Base-by-base conservation (phyloP, 2,797 vertebrate genomes). In the Anguilla anguilla region DNA sequence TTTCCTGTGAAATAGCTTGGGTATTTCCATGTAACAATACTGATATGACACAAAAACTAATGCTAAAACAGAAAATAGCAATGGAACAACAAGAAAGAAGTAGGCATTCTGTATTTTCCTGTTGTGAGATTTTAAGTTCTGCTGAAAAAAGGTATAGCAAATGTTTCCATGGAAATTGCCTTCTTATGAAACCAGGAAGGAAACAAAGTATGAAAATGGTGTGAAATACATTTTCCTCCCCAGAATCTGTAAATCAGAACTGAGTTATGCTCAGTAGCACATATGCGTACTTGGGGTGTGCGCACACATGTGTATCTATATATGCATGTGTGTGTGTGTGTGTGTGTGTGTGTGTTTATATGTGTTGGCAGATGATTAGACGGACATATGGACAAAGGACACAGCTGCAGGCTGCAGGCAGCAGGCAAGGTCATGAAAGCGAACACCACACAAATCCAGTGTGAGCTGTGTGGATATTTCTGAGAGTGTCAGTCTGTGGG, bases 391-490 rank as follows among this genome's bases (percentile, higher is more conserved):
- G 85, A 53, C 22, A 72, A n/a, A 46, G 84, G 43, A 85, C 59
- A 69, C 35, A 6, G 6, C 15, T n/a, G 35, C 53, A 22, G 19
- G 49, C 2, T 2, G 22, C 46, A 31, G 57, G 79, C 79, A 83
- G 57, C 6, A 83, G 6, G 13, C 53, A 85, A 89, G 85, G 69
- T 85, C 86, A 67, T 64, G 88, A 61, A 89, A 86, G 86, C 86
- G 10, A 85, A 89, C 83, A 61, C 88, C 53, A 39, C 43, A 6
- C 10, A n/a, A n/a, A 25, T 31, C 35, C 79, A 19, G 43, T 46
- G 87, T 53, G 10, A 64, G 72, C 59, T 3, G 2, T 1, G 1
- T n/a, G 61, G 57, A 7, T 74, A 86, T 89, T 89, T 89, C n/a
- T 81, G 87, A 39, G 59, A 43, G 43, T 85, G 84, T 86, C 57